Evolutionary conservation across 2,797 vertebrate species (phyloP), one percentile per base, ranked within the genome.

Genomic region (Triplophysa yarkandensis): DNA sequence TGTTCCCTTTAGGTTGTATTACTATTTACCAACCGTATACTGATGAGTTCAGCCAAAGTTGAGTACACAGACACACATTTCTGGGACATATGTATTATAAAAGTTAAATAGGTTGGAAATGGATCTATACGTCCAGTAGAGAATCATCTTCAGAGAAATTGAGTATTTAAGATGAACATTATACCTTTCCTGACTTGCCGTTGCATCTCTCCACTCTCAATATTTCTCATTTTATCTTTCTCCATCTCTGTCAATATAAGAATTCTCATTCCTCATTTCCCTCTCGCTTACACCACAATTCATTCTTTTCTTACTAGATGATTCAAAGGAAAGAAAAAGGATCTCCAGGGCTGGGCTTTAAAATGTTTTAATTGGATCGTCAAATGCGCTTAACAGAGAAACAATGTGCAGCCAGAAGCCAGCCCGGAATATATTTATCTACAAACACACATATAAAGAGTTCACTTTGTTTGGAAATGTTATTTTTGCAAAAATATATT

Each of bases 241-340:
- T 64, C 25, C 13, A 13, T 1, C 36, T 39, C 36, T 39, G 9
- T 64, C 61, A 25, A 41, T 55, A 50, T 34, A 44, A 43, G 57
- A 43, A 54, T 57, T 55, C 27, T 23, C 5, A 61, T 80, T 41
- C n/a, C n/a, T n/a, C n/a, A n/a, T 41, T 46, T 68, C 34, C 14
- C 65, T 74, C 77, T 74, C 28, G 28, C 64, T 73, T 65, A 46
- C 60, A 63, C 48, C 34, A 63, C 25, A 25, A 44, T 57, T 66
- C 16, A 10, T 6, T 27, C 63, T 19, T 44, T 19, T 25, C 34
- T 44, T 48, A 21, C 17, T 7, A 63, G 28, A 48, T 69, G 64
- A 46, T 61, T 54, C 43, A 66, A n/a, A 63, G 34, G 44, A 25
- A 34, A 58, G 52, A 34, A 17, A 66, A 23, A 74, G 52, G 30